These are phyloP conservation scores for Ochropacha duplaris DNA, from an alignment of 2,888 invertebrate species.

Conservation along the genomic window DNA sequence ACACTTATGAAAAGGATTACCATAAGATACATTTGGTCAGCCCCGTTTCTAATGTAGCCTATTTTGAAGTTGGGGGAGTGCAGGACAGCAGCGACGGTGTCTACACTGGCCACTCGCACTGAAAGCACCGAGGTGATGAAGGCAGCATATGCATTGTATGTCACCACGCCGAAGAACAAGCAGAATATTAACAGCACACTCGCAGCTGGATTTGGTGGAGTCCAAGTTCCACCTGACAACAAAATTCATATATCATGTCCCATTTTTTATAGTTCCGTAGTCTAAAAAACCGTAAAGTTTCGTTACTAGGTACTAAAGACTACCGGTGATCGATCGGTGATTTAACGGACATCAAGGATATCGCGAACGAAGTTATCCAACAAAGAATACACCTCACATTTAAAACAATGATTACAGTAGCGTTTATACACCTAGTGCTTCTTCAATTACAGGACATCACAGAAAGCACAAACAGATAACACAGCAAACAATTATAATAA, in stretches of 20 bases:
- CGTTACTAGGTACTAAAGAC: too few relatives aligned
- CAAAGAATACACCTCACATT: too few relatives aligned
- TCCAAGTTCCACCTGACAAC: constrained; percentile 81
- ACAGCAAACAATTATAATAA: too few relatives aligned
- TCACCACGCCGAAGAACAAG: constrained; percentile 83
- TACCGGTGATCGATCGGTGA: too few relatives aligned
- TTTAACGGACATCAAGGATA: too few relatives aligned
- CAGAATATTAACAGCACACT: constrained; percentile 83
- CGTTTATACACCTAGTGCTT: too few relatives aligned
- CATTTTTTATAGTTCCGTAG: too few relatives aligned
- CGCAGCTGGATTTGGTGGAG: constrained; percentile 80
- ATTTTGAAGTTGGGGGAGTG: constrained; percentile 82
- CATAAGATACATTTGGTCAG: constrained; percentile 85
- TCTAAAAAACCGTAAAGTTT: too few relatives aligned
- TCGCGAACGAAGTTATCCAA: too few relatives aligned
- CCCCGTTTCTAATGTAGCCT: constrained; percentile 83
- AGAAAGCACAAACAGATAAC: too few relatives aligned
- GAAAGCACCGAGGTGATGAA: constrained; percentile 86
- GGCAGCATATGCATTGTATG: constrained; percentile 86
- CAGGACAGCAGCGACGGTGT: constrained; percentile 82
- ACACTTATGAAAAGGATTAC: constrained; percentile 51
- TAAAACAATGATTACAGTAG: too few relatives aligned
- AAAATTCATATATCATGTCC: neutral
- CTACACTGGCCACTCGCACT: constrained; percentile 82
- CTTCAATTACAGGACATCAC: too few relatives aligned